Evolutionary conservation across 2,113 vertebrate genomes (phyloP).

Genomic region (Sinocyclocheilus maitianheensis): DNA sequence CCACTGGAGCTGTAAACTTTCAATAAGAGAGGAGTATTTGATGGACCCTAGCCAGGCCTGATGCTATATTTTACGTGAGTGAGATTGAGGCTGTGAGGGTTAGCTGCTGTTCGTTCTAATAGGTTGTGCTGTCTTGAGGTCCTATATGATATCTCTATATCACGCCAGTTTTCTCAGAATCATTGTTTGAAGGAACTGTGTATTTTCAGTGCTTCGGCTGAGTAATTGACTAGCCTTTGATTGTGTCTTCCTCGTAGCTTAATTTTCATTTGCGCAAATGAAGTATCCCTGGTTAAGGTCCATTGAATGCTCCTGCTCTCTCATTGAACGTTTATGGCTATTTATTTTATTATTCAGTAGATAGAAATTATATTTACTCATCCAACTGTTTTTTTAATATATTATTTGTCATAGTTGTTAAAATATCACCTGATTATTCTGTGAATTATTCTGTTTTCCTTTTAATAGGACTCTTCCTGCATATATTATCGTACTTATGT

Average conservation of each 20-base stretch:
- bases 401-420: neutral
- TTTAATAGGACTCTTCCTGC: neutral
- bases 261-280: neutral
- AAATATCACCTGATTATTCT: neutral
- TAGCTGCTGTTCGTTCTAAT: neutral
- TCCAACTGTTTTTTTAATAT: neutral
- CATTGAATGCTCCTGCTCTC: neutral
- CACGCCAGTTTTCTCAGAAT: too few relatives aligned
- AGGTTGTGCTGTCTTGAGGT: neutral
- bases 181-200: too few relatives aligned
- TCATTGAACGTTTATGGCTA: neutral
- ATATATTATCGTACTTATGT: neutral
- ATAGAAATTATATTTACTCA: neutral
- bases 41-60: neutral
- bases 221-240: neutral
- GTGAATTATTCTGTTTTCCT: neutral
- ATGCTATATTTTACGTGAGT: neutral
- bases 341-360: neutral
- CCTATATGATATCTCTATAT: too few relatives aligned
- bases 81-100: neutral
- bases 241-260: too few relatives aligned
- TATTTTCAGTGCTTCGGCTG: neutral
- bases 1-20: slow-evolving; percentile 5
- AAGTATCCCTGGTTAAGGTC: neutral
- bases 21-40: neutral